These are phyloP conservation scores for Pseudomyrmex concolor DNA, from an alignment of 1,140 invertebrate species.

Conservation along the genomic window DNA sequence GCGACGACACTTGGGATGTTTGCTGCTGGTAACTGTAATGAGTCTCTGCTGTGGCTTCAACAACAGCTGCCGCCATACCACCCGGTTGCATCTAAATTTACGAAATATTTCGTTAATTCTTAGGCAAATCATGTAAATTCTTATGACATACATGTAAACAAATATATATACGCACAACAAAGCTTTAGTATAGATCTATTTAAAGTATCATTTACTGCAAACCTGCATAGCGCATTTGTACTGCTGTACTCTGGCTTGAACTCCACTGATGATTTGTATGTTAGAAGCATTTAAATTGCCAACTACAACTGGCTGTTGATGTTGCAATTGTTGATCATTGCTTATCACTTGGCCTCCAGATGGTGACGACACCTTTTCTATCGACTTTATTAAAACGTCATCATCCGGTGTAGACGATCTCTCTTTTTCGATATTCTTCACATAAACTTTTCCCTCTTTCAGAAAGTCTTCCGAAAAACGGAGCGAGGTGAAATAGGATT, in stretches of 20 bases:
- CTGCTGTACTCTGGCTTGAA: conserved; percentile 84
- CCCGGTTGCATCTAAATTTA: conserved; percentile 81
- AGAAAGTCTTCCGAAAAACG: conserved; percentile 87
- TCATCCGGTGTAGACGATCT: conserved; percentile 75
- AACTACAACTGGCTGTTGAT: conserved; percentile 84
- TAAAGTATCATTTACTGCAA: conserved; percentile 52
- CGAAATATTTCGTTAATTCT: not conserved
- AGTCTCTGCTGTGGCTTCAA: conserved; percentile 82
- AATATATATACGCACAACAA: not conserved
- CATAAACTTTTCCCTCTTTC: conserved; percentile 87
- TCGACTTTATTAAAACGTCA: conserved; percentile 74
- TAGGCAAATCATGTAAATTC: not conserved
- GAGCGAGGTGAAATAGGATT: conserved; percentile 88
- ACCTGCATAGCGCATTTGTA: conserved; percentile 86
- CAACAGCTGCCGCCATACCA: conserved; percentile 80
- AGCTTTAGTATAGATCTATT: not conserved
- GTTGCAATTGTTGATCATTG: conserved; percentile 73
- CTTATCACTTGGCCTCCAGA: conserved; percentile 68
- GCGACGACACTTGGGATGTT: conserved; percentile 80
- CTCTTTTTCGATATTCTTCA: conserved; percentile 81
- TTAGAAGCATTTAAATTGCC: conserved; percentile 85
- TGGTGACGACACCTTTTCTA: conserved; percentile 74
- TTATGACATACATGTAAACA: not conserved
- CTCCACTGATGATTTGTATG: conserved; percentile 85
- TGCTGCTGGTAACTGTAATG: conserved; percentile 83